Conservation (phyloP, 30 jellyfish, hydroid and myxozoan genomes). For the Cassiopea xamachana region DNA sequence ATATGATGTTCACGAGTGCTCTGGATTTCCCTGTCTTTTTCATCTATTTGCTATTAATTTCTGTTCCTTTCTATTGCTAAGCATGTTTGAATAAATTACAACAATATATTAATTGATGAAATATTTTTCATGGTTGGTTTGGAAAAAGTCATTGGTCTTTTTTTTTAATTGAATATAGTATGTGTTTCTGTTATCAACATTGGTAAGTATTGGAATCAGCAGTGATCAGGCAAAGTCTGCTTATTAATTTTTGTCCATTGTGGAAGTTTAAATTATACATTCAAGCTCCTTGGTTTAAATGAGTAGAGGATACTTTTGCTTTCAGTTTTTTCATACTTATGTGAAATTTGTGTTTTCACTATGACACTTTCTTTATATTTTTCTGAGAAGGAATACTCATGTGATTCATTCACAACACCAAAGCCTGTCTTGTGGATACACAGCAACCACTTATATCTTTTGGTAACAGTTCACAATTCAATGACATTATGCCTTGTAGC, state of each 20-base stretch:
- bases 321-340: background rate
- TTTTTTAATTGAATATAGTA: no score
- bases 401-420: conserved; percentile 60
- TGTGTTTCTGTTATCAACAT: no score
- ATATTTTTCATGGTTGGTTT: no score
- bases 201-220: background rate
- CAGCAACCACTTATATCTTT: conserved; percentile 21
- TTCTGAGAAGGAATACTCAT: conserved; percentile 56
- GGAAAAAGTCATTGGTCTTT: background rate
- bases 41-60: background rate
- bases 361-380: conserved; percentile 50
- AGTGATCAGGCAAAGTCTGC: no score
- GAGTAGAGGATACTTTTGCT: background rate
- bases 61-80: background rate
- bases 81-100: background rate
- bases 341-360: conserved; percentile 29
- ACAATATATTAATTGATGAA: background rate
- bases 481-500: conserved; percentile 12
- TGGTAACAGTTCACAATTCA: conserved; percentile 51
- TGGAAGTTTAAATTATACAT: no score
- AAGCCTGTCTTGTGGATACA: conserved; percentile 49
- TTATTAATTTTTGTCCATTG: no score
- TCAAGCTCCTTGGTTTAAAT: no score
- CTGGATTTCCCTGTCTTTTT: conserved; percentile 48
- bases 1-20: conserved; percentile 58